A percentile compares a stretch with the other conserved stretches of the same genome.
These are phyloP conservation scores for Epinotia bilunana DNA, from an alignment of 2,888 invertebrate genomes.

Conservation along the genomic window DNA sequence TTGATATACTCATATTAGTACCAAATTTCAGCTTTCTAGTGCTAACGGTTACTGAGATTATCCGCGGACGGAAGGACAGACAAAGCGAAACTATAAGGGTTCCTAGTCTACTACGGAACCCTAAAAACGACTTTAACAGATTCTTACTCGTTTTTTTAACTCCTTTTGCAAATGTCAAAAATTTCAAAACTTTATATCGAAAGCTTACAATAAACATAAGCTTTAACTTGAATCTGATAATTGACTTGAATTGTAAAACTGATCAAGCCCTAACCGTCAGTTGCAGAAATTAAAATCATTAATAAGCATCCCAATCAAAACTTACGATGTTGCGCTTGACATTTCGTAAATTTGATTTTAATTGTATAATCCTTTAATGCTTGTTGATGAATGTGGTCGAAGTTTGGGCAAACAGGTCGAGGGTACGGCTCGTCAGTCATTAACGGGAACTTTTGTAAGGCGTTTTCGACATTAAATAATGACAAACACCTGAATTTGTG, in stretches of 20 bases:
- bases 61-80: no score
- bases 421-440: constrained; percentile 31
- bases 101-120: no score
- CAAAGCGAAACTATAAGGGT: no score
- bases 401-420: constrained; percentile 40
- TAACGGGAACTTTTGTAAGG: constrained; percentile 23
- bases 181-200: constrained; percentile 5
- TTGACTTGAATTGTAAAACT: constrained; percentile 4
- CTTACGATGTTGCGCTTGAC: constrained; percentile 40
- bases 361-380: constrained; percentile 44
- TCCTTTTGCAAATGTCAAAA: constrained; percentile 19
- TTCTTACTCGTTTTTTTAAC: background rate
- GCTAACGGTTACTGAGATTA: no score
- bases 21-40: no score
- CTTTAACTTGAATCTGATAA: constrained; percentile 19
- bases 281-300: constrained; percentile 34
- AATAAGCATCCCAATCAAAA: constrained; percentile 37
- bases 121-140: background rate
- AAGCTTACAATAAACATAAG: constrained; percentile 9
- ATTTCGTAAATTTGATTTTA: constrained; percentile 44
- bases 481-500: background rate
- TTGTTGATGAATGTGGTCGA: constrained; percentile 35
- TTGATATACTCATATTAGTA: no score
- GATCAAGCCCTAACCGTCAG: constrained; percentile 17
- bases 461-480: constrained; percentile 2